Base-by-base conservation (phyloP, 2,113 vertebrate species). In the Crotalus horridus region DNA sequence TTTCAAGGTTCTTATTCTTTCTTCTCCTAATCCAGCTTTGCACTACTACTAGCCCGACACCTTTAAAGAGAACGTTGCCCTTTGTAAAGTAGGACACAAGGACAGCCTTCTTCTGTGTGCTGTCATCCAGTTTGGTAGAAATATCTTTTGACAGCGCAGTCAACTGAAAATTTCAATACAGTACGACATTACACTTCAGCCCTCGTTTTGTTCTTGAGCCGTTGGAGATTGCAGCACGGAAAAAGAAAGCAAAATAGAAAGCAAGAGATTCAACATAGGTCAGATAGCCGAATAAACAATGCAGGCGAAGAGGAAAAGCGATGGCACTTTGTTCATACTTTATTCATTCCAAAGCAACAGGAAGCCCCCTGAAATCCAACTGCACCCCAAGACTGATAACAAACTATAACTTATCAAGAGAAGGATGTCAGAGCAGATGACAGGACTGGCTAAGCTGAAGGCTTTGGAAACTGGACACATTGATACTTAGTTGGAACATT, bases 281-380 rank as follows among this genome's bases (percentile, higher is more conserved):
- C 90, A 92, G 58, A 91, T 51, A 93, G 81, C 26, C 89, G 89
- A 95, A 93, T 58, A 93, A 33, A 88, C 64, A 56, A 90, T 26
- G 81, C 0, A 0, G 94, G 91, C 15, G 0, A 33, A 26, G 33
- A 56, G 5, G 58, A 58, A 26, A 39, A 89, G 7, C 29, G 58
- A 48, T 43, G 90, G n/a, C 54, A 48, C 64, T 0, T 0, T 24
- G 48, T 12, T 43, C 94, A 15, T 55, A 17, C 87, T 88, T 54
- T 93, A 86, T 90, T 91, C 91, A 86, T 20, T 86, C 26, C 91
- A 15, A 13, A 92, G 13, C 54, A 86, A 0, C 29, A 0, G 24
- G 51, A 29, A 55, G 29, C 15, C 11, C 12, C 23, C 61, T 21
- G 48, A 55, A 39, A 13, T 55, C 90, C 81, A 39, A 33, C 53